phyloP scores from a whole-genome alignment of 1,140 invertebrate genomes.

The Chrysomallon squamiferum region DNA sequence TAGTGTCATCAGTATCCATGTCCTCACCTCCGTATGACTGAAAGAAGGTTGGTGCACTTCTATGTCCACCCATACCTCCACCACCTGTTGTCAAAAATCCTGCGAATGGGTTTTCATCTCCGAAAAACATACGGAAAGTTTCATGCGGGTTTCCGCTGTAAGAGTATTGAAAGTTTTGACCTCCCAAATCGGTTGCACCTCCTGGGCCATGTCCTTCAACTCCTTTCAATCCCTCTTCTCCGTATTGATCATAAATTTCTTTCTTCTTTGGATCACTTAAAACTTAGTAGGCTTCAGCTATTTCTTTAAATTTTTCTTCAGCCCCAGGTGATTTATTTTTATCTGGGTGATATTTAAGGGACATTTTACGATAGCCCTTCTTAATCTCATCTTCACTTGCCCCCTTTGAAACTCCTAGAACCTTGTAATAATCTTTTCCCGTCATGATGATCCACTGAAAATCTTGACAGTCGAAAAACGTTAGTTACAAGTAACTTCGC shows the following conservation, averaged over 20 bases:
- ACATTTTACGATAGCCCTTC: conserved; percentile 87
- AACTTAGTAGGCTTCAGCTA: conserved; percentile 98
- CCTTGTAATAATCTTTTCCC: conserved; percentile 99
- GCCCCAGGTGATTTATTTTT: conserved; percentile 95
- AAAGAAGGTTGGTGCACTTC: too few species aligned
- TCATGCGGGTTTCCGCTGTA: conserved; percentile 88
- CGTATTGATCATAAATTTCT: conserved; percentile 95
- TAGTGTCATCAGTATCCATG: conserved; percentile 60
- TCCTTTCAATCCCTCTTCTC: conserved; percentile 95
- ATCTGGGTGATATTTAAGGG: conserved; percentile 98
- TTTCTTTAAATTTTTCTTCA: conserved; percentile 97
- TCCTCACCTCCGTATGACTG: conserved; percentile 43
- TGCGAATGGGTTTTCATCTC: conserved; percentile 80
- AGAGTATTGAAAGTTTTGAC: conserved; percentile 73
- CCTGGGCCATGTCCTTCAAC: too few species aligned
- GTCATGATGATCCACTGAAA: conserved; percentile 72
- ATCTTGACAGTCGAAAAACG: too few species aligned
- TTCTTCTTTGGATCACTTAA: conserved; percentile 96
- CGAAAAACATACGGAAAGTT: conserved; percentile 97
- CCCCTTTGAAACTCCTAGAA: conserved; percentile 83
- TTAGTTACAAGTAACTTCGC: too few species aligned
- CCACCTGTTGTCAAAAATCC: conserved; percentile 24
- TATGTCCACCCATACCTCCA: too few species aligned
- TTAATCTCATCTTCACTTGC: conserved; percentile 97
- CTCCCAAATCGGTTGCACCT: too few species aligned